Percentiles rank a stretch among this genome's conserved stretches.
Conservation (phyloP, 2,113 vertebrate genomes). For the Phylloscopus whistleri region DNA sequence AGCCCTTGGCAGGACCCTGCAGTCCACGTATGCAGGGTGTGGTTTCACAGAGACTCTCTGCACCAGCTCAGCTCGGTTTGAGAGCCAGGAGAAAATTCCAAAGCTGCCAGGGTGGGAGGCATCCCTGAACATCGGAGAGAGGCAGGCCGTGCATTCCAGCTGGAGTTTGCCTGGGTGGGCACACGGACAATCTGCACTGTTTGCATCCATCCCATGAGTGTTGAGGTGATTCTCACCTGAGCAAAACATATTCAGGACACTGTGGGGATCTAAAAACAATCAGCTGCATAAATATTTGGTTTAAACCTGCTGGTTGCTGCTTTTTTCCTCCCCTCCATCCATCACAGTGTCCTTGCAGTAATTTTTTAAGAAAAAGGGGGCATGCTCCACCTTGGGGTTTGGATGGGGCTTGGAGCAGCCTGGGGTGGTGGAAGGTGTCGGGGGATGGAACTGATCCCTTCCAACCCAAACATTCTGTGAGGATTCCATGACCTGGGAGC, state of each 20-base stretch:
- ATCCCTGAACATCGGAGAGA: fast-evolving
- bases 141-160: background rate
- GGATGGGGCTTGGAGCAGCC: too few species aligned
- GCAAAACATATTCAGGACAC: background rate
- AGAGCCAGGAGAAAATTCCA: background rate
- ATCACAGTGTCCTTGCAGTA: background rate
- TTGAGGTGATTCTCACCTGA: background rate
- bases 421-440: background rate
- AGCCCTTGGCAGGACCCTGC: background rate
- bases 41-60: background rate
- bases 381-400: background rate
- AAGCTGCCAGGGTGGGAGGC: background rate
- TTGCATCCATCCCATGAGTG: fast-evolving
- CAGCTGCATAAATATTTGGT: background rate
- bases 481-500: background rate
- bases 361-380: background rate
- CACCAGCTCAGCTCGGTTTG: background rate
- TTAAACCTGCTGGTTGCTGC: background rate
- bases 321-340: too few species aligned
- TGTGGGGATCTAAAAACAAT: background rate
- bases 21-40: fast-evolving
- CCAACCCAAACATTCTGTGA: background rate
- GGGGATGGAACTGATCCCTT: too few species aligned
- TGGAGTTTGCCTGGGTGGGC: background rate
- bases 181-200: fast-evolving